Percentiles rank a stretch among this genome's conserved stretches.
Evolutionary conservation across 2,888 invertebrate genomes (phyloP).

Genomic region (Andrena dorsata): DNA sequence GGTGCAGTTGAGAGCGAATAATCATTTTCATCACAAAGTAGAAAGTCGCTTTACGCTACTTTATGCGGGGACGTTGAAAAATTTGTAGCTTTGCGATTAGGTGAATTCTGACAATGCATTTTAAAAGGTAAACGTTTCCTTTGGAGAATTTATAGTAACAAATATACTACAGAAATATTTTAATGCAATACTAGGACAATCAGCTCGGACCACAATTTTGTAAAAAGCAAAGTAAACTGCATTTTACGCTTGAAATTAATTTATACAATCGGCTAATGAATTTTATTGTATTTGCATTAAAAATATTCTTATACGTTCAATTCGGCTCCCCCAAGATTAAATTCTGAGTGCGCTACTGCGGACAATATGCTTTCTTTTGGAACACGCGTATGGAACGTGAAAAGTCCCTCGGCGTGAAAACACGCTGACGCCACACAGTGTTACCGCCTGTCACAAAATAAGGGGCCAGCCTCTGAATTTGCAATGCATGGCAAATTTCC

Average conservation of each 20-base stretch:
- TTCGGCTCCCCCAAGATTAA: too few relatives aligned
- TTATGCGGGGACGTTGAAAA: background rate
- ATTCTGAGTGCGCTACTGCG: too few relatives aligned
- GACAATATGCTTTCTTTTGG: too few relatives aligned
- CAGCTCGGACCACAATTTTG: too few relatives aligned
- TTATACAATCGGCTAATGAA: too few relatives aligned
- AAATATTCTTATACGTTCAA: too few relatives aligned
- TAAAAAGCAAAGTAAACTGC: too few relatives aligned
- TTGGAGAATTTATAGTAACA: background rate
- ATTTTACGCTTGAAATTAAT: background rate
- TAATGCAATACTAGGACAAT: too few relatives aligned
- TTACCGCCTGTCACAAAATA: background rate
- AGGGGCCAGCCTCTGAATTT: conserved; percentile 53
- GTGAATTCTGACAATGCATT: background rate
- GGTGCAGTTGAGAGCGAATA: conserved; percentile 11
- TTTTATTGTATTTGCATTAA: too few relatives aligned
- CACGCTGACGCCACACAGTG: background rate
- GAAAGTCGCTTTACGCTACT: conserved; percentile 45
- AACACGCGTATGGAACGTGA: too few relatives aligned
- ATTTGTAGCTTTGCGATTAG: background rate
- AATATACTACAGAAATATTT: background rate
- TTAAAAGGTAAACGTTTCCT: background rate
- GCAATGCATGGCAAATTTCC: conserved; percentile 64
- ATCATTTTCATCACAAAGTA: conserved; percentile 26
- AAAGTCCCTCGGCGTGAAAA: too few relatives aligned